Evolutionary conservation across 2,797 vertebrate species (phyloP).

Genomic region (Cercopithecus neglectus): DNA sequence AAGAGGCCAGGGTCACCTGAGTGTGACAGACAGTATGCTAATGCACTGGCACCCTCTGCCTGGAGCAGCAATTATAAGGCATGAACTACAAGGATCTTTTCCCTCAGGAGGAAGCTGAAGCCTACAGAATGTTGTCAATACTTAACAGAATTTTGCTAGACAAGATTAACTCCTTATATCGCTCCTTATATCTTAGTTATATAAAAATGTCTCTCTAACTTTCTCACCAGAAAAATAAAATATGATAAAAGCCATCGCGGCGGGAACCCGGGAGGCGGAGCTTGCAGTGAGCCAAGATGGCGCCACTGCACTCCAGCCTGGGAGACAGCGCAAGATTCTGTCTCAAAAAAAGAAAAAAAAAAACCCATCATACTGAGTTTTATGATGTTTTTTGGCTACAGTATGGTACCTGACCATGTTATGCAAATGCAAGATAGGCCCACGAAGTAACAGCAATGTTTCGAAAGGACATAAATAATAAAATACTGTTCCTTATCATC

Average conservation of each 20-base stretch:
- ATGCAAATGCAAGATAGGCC: neutral
- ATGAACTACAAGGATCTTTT: neutral
- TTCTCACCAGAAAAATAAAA: neutral
- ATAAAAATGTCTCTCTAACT: neutral
- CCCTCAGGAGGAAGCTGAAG: neutral
- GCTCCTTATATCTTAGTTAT: neutral
- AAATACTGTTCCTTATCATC: neutral
- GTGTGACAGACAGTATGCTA: neutral
- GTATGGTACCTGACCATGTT: neutral
- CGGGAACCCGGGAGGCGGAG: no score
- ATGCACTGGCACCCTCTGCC: neutral
- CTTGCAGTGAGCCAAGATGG: no score
- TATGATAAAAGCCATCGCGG: neutral
- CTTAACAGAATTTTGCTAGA: neutral
- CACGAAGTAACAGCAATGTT: neutral
- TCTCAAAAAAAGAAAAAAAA: no score
- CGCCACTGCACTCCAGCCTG: no score
- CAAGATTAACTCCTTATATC: neutral
- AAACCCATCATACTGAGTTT: neutral
- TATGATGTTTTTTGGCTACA: neutral
- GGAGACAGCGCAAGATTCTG: no score
- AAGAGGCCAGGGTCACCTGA: neutral
- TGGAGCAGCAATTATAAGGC: neutral
- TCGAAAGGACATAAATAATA: neutral
- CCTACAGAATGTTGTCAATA: neutral